These are phyloP conservation scores for Heliothis subflexa DNA, from an alignment of 1,140 invertebrate genomes.

Conservation along the genomic window DNA sequence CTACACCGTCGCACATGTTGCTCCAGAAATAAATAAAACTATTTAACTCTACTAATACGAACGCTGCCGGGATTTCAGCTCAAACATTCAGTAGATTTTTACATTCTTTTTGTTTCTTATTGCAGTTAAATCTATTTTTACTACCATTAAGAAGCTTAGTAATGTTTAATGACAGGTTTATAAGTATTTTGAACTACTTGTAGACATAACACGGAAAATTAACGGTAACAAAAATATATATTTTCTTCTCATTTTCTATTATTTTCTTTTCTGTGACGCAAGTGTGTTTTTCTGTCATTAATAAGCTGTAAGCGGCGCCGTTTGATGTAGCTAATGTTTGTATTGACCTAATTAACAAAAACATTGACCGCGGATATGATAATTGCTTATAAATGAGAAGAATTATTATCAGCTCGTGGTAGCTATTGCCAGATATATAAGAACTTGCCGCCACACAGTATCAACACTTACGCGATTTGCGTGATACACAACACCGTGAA, in stretches of 20 bases:
- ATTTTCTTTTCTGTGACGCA: no score
- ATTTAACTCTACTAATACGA: constrained; percentile 36
- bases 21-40: constrained; percentile 46
- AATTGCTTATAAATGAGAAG: constrained; percentile 28
- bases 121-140: constrained; percentile 16
- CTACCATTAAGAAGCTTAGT: constrained; percentile 24
- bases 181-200: neutral
- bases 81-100: constrained; percentile 6
- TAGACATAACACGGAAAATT: no score
- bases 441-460: neutral
- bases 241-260: no score
- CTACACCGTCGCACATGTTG: constrained; percentile 35
- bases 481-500: neutral
- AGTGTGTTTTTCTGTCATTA: neutral
- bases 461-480: neutral
- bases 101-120: constrained; percentile 23
- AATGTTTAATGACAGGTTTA: constrained; percentile 27
- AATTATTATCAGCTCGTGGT: constrained; percentile 7
- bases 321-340: constrained; percentile 28
- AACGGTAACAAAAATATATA: no score
- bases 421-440: neutral
- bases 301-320: neutral
- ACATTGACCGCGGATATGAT: constrained; percentile 18
- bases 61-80: neutral
- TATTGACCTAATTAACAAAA: constrained; percentile 28